phyloP scores from a whole-genome alignment of 2,797 vertebrate species.

The Megaceryle alcyon region DNA sequence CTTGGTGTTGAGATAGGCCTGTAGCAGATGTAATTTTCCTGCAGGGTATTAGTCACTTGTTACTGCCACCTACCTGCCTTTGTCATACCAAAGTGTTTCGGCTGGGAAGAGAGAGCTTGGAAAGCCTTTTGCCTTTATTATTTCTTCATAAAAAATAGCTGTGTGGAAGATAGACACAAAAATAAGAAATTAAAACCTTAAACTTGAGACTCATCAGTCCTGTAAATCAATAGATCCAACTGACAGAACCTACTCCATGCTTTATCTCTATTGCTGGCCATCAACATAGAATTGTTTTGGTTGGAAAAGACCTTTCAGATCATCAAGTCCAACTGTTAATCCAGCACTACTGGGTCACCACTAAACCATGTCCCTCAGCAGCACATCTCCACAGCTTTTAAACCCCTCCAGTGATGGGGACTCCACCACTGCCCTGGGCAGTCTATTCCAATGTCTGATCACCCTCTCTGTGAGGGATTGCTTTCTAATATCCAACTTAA shows the following conservation, averaged over 20 bases:
- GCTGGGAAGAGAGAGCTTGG: neutral
- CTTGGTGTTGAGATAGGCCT: constrained; percentile 28
- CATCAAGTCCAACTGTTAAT: too few relatives aligned
- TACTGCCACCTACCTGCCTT: constrained; percentile 55
- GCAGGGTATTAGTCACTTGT: constrained; percentile 28
- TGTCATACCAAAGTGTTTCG: neutral
- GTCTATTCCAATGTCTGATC: too few relatives aligned
- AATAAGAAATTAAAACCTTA: neutral
- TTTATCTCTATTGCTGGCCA: neutral
- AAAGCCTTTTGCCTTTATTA: neutral
- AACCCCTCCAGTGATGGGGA: too few relatives aligned
- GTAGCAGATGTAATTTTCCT: constrained; percentile 48
- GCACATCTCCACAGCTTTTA: too few relatives aligned
- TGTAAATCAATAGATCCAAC: neutral
- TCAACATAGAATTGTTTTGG: too few relatives aligned
- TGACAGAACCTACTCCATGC: neutral
- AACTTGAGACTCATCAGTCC: neutral
- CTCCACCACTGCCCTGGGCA: too few relatives aligned
- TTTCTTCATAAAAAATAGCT: neutral
- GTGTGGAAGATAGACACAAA: neutral
- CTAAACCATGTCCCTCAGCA: too few relatives aligned
- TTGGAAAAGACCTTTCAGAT: too few relatives aligned
- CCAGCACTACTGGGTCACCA: too few relatives aligned
- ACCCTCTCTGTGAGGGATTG: too few relatives aligned
- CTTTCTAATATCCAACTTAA: too few relatives aligned